phyloP scores from a whole-genome alignment of 2,113 vertebrate species.

The Mirounga angustirostris region DNA sequence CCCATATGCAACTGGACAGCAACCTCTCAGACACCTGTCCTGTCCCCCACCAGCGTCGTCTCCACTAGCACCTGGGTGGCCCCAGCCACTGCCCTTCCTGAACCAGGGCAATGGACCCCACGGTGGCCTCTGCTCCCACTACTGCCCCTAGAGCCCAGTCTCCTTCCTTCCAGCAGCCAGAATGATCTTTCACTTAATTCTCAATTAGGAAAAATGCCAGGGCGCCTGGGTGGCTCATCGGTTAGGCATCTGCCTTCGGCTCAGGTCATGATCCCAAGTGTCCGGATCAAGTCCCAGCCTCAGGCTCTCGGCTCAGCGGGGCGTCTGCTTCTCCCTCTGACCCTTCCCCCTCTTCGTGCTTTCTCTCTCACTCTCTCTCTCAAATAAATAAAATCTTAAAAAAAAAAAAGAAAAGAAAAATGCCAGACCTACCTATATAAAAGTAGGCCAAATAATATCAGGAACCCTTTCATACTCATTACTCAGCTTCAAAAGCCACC shows the following conservation, averaged over 20 bases:
- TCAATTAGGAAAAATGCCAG: background rate
- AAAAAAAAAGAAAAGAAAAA: too few relatives aligned
- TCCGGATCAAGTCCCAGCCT: too few relatives aligned
- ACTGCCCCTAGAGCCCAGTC: background rate
- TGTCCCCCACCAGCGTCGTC: background rate
- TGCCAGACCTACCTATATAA: background rate
- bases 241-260: too few relatives aligned
- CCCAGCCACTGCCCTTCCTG: background rate
- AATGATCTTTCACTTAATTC: slow-evolving; percentile 3
- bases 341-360: too few relatives aligned
- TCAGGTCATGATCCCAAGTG: too few relatives aligned
- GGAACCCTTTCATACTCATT: background rate
- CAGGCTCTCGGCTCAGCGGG: too few relatives aligned
- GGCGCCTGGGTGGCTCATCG: too few relatives aligned
- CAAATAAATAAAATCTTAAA: too few relatives aligned
- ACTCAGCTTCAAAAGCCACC: background rate
- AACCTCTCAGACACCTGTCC: background rate
- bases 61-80: background rate
- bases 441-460: background rate
- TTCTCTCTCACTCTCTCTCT: too few relatives aligned
- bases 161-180: background rate
- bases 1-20: background rate
- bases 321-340: too few relatives aligned
- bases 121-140: background rate
- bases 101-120: background rate